These are phyloP conservation scores for Megamerina dolium DNA, from an alignment of 2,888 invertebrate genomes.

Conservation along the genomic window DNA sequence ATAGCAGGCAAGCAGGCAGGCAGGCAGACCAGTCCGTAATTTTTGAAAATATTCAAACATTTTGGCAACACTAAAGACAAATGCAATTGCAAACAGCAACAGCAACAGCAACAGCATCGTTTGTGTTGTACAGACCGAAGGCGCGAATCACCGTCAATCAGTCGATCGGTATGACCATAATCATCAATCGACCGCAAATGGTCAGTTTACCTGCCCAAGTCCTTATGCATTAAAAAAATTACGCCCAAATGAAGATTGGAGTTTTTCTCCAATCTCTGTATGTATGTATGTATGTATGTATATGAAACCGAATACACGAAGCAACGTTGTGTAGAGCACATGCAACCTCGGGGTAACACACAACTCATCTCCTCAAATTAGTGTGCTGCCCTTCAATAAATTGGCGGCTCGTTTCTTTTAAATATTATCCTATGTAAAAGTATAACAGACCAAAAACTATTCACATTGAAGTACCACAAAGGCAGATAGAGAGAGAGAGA, in stretches of 20 bases:
- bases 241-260: constrained; percentile 5
- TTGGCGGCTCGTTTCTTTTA: constrained; percentile 43
- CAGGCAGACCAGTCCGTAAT: constrained; percentile 15
- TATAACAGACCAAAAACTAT: background rate
- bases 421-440: constrained; percentile 21
- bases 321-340: constrained; percentile 19
- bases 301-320: background rate
- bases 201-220: no score
- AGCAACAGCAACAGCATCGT: no score
- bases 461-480: no score
- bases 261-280: constrained; percentile 5
- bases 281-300: background rate
- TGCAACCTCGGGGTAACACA: constrained; percentile 36
- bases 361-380: constrained; percentile 45
- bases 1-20: no score
- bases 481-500: background rate
- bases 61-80: constrained; percentile 13
- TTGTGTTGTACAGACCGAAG: no score
- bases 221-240: no score
- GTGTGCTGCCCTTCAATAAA: constrained; percentile 43
- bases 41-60: constrained; percentile 16
- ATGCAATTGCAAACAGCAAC: no score
- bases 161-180: no score
- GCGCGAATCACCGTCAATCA: no score
- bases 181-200: no score